Evolutionary conservation across 2,113 vertebrate species (phyloP).

Genomic region (Tragelaphus imberbis): DNA sequence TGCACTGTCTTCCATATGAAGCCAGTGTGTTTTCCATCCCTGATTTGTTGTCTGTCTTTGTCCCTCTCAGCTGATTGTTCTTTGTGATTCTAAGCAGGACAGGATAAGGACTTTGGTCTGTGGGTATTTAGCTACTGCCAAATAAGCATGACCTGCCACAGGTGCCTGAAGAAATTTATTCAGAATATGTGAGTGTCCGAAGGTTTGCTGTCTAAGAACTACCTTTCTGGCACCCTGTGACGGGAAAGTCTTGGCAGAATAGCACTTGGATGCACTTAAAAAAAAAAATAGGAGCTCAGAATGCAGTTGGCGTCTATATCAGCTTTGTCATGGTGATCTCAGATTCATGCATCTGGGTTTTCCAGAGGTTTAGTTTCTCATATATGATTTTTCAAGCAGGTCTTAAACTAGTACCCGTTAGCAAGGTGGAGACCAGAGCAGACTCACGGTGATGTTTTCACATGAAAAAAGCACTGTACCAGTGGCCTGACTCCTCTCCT

Average conservation of each 20-base stretch:
- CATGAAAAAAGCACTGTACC: neutral
- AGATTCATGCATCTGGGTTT: neutral
- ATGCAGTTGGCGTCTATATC: neutral
- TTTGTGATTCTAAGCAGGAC: neutral
- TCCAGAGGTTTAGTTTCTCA: constrained; percentile 4
- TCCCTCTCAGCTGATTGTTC: neutral
- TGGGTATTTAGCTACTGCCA: constrained; percentile 24
- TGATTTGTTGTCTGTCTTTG: neutral
- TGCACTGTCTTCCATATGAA: neutral
- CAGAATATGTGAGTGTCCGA: neutral
- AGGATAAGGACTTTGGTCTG: neutral
- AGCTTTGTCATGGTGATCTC: neutral
- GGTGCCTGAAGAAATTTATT: constrained; percentile 23
- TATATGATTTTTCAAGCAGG: neutral
- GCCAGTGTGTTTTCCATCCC: neutral
- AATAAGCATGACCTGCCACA: neutral
- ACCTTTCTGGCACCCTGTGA: neutral
- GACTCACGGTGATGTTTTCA: neutral
- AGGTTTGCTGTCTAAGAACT: constrained; percentile 2
- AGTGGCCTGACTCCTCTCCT: neutral
- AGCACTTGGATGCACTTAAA: neutral
- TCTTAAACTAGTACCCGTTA: neutral
- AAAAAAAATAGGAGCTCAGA: neutral
- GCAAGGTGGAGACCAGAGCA: neutral
- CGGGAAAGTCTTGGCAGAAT: constrained; percentile 9